Percentiles rank a stretch among this genome's conserved stretches.
phyloP scores from a whole-genome alignment of 2,888 invertebrate genomes.

The Marasmarcha lunaedactyla region DNA sequence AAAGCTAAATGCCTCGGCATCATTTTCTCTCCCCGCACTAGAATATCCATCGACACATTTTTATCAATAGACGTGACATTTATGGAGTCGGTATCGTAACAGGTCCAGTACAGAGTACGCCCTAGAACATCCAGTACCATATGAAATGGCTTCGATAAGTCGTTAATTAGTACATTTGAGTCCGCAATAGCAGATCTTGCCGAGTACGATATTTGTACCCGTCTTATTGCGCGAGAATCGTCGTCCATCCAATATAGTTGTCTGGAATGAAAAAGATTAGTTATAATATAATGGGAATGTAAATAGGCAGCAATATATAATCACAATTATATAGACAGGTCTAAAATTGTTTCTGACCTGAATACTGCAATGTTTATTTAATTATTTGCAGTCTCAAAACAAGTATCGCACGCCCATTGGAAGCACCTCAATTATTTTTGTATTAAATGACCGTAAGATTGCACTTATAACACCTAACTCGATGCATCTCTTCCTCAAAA shows the following conservation, averaged over 20 bases:
- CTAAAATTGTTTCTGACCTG: too few relatives aligned
- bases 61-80: conserved; percentile 85
- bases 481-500: too few relatives aligned
- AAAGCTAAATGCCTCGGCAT: conserved; percentile 87
- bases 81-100: conserved; percentile 84
- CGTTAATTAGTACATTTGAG: conserved; percentile 65
- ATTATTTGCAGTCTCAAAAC: too few relatives aligned
- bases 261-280: conserved; percentile 20
- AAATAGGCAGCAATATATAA: too few relatives aligned
- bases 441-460: too few relatives aligned
- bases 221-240: conserved; percentile 78
- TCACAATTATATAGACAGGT: too few relatives aligned
- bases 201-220: conserved; percentile 62
- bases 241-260: conserved; percentile 82
- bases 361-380: too few relatives aligned
- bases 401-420: too few relatives aligned
- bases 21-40: conserved; percentile 80
- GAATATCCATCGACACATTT: conserved; percentile 74
- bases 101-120: conserved; percentile 90
- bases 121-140: conserved; percentile 89
- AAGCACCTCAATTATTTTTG: too few relatives aligned
- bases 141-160: conserved; percentile 79
- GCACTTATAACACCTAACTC: too few relatives aligned
- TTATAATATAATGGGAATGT: not conserved
- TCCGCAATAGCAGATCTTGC: conserved; percentile 37